phyloP scores from a whole-genome alignment of 2,888 invertebrate species.

The Orthosia cruda region DNA sequence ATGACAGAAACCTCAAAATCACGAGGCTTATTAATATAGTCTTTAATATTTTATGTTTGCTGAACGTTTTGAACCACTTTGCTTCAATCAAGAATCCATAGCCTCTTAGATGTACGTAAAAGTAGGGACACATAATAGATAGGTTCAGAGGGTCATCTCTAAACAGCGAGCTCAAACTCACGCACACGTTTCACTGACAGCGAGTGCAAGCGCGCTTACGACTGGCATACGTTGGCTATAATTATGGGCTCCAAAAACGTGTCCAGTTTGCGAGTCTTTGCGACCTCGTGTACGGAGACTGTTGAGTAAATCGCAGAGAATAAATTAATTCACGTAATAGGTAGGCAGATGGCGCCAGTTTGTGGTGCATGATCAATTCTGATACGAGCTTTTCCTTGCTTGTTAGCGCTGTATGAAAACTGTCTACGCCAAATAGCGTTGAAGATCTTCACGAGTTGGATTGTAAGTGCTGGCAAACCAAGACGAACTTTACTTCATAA shows the following conservation, averaged over 20 bases:
- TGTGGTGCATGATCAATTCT: no score
- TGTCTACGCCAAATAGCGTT: no score
- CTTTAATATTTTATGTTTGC: slow-evolving; percentile 16
- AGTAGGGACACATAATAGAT: background rate
- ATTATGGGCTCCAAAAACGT: background rate
- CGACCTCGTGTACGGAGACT: background rate
- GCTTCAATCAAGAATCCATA: slow-evolving; percentile 23
- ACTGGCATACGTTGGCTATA: background rate
- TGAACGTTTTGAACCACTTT: slow-evolving; percentile 27
- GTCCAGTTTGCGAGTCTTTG: background rate
- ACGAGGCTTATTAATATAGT: slow-evolving; percentile 22
- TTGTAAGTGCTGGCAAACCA: background rate
- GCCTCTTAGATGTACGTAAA: slow-evolving; percentile 25
- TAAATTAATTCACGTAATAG: background rate
- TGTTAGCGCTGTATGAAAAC: no score
- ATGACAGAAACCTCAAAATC: background rate
- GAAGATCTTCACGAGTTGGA: no score
- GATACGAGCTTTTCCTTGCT: no score
- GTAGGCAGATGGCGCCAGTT: no score
- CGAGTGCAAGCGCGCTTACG: background rate
- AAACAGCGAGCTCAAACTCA: no score
- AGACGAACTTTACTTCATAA: no score
- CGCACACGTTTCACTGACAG: background rate
- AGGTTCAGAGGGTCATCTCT: background rate
- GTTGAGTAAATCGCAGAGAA: background rate